These are phyloP conservation scores for Eleutherodactylus coqui DNA, from an alignment of 2,797 vertebrate species.

Conservation along the genomic window DNA sequence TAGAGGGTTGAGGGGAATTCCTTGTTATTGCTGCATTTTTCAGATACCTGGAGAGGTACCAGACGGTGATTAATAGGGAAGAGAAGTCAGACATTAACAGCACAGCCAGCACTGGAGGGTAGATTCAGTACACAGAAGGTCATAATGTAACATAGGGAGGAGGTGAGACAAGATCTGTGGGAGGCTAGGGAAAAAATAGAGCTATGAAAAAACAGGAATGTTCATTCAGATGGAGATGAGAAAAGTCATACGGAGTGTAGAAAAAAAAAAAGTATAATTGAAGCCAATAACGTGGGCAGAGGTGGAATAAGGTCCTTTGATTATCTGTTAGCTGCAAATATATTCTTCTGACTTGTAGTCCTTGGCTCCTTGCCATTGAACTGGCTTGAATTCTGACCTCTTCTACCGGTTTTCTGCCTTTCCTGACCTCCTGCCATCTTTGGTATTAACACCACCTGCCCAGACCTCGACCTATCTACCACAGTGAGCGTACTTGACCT, in stretches of 20 bases:
- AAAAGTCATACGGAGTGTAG: neutral
- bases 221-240: neutral
- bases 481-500: no score
- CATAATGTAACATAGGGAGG: constrained; percentile 38
- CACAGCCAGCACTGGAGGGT: constrained; percentile 55
- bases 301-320: no score
- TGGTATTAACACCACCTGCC: no score
- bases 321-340: no score
- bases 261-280: neutral
- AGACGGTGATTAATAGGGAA: constrained; percentile 62
- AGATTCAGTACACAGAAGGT: constrained; percentile 56
- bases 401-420: no score
- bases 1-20: constrained; percentile 59
- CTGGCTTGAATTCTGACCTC: no score
- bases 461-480: no score
- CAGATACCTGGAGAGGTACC: constrained; percentile 60
- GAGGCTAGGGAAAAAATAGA: constrained; percentile 9
- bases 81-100: constrained; percentile 61
- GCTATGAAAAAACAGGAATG: neutral
- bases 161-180: constrained; percentile 9
- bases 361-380: no score
- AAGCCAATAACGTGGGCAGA: neutral
- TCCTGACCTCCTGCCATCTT: no score
- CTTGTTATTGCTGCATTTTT: constrained; percentile 61
- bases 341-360: no score